A percentile compares a stretch with the other conserved stretches of the same genome.
Evolutionary conservation across 2,113 vertebrate genomes (phyloP).

Genomic region (Andinoacara biseriatus): DNA sequence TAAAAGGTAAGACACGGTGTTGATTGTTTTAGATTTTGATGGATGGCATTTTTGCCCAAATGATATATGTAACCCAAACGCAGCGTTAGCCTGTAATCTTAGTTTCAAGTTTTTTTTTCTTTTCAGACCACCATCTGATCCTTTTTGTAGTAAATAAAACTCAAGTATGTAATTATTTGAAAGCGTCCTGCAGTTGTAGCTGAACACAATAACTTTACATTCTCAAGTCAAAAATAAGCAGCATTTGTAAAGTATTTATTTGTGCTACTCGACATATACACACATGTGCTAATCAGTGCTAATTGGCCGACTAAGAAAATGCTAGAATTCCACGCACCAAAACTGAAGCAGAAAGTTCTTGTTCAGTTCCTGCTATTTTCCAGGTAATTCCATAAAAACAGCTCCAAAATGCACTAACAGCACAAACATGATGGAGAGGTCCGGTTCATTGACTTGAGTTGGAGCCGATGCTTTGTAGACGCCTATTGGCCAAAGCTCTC

Average conservation of each 20-base stretch:
- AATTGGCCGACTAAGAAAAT: not conserved
- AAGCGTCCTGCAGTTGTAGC: not conserved
- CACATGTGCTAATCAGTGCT: not conserved
- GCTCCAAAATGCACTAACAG: not conserved
- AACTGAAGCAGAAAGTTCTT: not conserved
- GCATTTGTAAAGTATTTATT: not conserved
- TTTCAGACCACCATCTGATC: accelerated
- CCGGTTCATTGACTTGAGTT: not conserved
- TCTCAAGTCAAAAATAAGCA: not conserved
- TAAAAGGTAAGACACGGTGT: conserved; percentile 2
- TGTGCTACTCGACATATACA: not conserved
- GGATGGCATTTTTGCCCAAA: not conserved
- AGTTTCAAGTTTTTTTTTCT: not conserved
- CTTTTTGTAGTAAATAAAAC: not conserved
- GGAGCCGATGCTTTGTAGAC: not conserved
- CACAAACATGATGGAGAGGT: not conserved
- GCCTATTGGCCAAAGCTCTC: not conserved
- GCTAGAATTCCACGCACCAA: not conserved
- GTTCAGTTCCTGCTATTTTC: not conserved
- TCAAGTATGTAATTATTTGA: not conserved
- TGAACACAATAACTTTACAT: not conserved
- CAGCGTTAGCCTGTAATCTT: not conserved
- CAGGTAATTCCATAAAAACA: not conserved
- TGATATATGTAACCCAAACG: not conserved
- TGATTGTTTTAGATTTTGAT: not conserved